These are phyloP conservation scores for Diaphora mendica DNA, from an alignment of 2,888 invertebrate species.

Conservation along the genomic window DNA sequence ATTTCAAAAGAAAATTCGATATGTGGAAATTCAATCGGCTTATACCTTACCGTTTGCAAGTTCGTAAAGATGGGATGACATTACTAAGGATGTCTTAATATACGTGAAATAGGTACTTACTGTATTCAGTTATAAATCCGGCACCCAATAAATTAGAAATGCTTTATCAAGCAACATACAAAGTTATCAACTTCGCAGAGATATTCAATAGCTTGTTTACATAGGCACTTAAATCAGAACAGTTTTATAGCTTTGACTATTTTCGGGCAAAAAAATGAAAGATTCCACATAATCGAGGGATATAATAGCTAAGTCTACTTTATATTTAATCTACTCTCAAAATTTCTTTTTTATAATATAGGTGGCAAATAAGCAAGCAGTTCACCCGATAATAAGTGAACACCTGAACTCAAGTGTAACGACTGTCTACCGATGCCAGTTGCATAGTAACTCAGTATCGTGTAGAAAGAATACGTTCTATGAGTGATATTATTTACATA, in stretches of 20 bases:
- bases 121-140: not conserved
- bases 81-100: slow-evolving; percentile 6
- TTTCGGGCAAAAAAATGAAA: not conserved
- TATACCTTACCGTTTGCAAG: not conserved
- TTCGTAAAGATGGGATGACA: slow-evolving; percentile 12
- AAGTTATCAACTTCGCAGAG: not conserved
- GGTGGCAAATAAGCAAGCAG: too few species aligned
- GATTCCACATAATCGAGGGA: not conserved
- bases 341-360: too few species aligned
- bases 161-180: not conserved
- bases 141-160: not conserved
- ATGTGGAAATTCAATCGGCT: not conserved
- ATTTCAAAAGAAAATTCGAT: not conserved
- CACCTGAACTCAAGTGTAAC: too few species aligned
- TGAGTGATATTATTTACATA: too few species aligned
- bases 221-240: not conserved
- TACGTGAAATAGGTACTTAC: not conserved
- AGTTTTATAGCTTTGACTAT: not conserved
- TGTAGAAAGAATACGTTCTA: too few species aligned
- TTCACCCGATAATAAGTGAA: too few species aligned
- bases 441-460: too few species aligned
- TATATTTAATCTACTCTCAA: not conserved
- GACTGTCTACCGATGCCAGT: too few species aligned
- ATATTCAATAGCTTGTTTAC: not conserved
- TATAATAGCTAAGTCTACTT: too few species aligned